Base-by-base conservation (phyloP, 2,113 vertebrate species). In the Grallaria varia region DNA sequence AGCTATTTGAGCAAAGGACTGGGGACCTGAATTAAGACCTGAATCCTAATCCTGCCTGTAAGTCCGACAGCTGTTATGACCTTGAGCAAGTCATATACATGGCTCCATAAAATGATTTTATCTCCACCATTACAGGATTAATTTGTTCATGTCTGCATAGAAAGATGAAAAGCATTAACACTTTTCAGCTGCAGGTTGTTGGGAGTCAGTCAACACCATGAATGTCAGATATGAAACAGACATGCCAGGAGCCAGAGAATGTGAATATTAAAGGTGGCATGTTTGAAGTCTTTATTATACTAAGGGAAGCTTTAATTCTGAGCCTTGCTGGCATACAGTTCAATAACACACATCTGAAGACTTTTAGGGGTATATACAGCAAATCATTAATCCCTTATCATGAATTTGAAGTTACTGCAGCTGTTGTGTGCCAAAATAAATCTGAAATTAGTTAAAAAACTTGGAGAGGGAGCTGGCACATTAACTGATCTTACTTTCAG, bases 131-230 rank as follows among this genome's bases (percentile, higher is more conserved):
- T 68, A 39, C 53, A 67, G 91, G 87, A 94, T 85, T 94, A 66
- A 83, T 85, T 74, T 91, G 63, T 82, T 89, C 4, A 10, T 76
- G 49, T 72, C 87, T 73, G 59, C 53, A 79, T 94, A 91, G 83
- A 82, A 90, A 92, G 66, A 76, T 91, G 59, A 79, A 78, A 91
- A 91, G 40, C 31, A 13, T 90, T 82, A 89, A 76, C 78, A 62
- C 42, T 45, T 79, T 47, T 85, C 63, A 80, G 71, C 59, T 91
- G 67, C 53, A 74, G 77, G 74, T 80, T 85, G 42, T 30, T 92
- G 50, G 62, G 31, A 89, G 40, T 79, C 67, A 76, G 87, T 95
- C 78, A 96, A 37, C 67, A 68, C 62, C 3, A 2, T 56, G 53
- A 40, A 75, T 84, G 58, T 91, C 55, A 84, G 84, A 73, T 80